Base-by-base conservation (phyloP, 1,140 invertebrate species). In the Philotrypesis tridentata region DNA sequence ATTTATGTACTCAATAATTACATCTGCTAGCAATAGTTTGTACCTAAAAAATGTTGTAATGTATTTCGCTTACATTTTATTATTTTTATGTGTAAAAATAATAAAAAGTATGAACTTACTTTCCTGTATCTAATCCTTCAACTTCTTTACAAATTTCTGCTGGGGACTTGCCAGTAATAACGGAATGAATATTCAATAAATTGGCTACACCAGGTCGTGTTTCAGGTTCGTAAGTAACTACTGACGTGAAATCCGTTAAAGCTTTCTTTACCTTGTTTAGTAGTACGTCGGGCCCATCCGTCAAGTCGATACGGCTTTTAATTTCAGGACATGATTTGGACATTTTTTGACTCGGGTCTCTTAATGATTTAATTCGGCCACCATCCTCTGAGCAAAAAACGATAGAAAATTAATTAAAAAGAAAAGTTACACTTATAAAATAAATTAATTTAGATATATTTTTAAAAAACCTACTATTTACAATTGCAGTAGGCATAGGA, bases 261-360 rank as follows among this genome's bases (percentile, higher is more conserved):
- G 98, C 95, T 92, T 98, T 99, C 88, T 96, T 97, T 7, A 99
- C 92, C 92, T 99, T 99, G 40, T 94, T 93, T 6, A 90, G 70
- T 70, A 99, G 96, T 43, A 91, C 88, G 48, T 98, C 96, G 0
- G 96, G 94, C 0, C 93, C 87, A 90, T 99, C 98, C 27, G 92
- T 95, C 1, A 99, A 88, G 75, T 96, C 93, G 70, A 99, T 96
- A 76, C 96, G 92, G 82, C 95, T 95, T 87, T 95, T 96, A 0
- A 93, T 86, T 92, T 97, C 95, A 0, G 91, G 84, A 85, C 98
- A 96, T 0, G 98, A 99, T 92, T 99, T 99, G 8, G 98, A 99
- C 99, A 99, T 99, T 93, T 99, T 99, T 87, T 96, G 96, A 0
- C 87, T 87, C 0, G 98, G 97, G 87, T 98, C 94, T 55, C 96